Conservation (phyloP, 23 tunicate genomes). For the Pegea sp. region DNA sequence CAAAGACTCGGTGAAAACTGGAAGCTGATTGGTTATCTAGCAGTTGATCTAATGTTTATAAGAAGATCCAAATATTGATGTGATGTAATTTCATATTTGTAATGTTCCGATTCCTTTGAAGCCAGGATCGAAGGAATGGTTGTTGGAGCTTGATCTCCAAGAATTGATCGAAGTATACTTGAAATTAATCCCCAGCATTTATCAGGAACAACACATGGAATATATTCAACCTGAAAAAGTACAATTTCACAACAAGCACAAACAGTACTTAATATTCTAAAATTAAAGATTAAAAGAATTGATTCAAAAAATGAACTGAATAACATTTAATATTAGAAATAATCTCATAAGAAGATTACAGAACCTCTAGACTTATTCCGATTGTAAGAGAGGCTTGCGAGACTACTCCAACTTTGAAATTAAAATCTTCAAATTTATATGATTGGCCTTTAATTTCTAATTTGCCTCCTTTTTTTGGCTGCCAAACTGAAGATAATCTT, state of each 20-base stretch:
- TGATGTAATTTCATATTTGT: constrained; percentile 21
- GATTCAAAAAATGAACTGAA: too few relatives aligned
- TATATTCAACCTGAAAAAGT: constrained; percentile 35
- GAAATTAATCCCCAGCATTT: constrained; percentile 54
- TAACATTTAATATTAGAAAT: too few relatives aligned
- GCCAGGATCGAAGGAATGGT: constrained; percentile 10
- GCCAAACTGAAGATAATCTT: constrained; percentile 45
- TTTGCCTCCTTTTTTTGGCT: constrained; percentile 60
- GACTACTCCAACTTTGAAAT: constrained; percentile 58
- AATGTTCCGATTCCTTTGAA: constrained; percentile 13
- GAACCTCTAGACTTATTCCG: constrained; percentile 59
- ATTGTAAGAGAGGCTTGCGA: constrained; percentile 40
- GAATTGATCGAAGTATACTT: constrained; percentile 29
- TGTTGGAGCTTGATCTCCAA: constrained; percentile 41
- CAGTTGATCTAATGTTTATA: constrained; percentile 40
- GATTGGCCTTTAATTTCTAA: constrained; percentile 65
- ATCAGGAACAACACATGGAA: constrained; percentile 37
- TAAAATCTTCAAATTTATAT: constrained; percentile 48
- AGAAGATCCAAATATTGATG: constrained; percentile 58
- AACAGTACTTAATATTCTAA: too few relatives aligned
- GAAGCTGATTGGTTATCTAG: too few relatives aligned
- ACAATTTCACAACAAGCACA: too few relatives aligned
- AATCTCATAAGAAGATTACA: neutral
- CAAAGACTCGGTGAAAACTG: too few relatives aligned
- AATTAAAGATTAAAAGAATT: too few relatives aligned